These are phyloP conservation scores for Hippocampus barbouri DNA, from an alignment of 2,113 vertebrate species.

Conservation along the genomic window DNA sequence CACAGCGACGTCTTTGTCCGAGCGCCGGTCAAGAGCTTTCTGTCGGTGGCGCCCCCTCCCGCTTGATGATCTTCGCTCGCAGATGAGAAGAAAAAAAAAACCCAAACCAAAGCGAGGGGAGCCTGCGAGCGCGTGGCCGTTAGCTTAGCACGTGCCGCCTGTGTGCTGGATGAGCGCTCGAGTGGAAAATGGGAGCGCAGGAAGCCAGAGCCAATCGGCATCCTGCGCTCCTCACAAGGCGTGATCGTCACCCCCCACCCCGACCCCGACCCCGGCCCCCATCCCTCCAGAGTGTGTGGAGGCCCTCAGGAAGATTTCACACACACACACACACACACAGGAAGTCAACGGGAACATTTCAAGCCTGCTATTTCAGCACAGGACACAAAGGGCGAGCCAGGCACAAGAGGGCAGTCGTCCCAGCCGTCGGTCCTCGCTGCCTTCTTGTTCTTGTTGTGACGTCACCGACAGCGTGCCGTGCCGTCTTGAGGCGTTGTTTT, in stretches of 20 bases:
- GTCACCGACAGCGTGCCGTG: background rate
- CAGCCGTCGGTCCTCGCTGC: too few species aligned
- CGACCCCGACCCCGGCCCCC: background rate
- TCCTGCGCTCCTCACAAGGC: slow-evolving; percentile 1
- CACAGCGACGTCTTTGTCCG: background rate
- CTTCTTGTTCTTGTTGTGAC: too few species aligned
- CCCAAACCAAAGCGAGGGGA: too few species aligned
- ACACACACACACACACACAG: background rate
- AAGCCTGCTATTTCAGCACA: too few species aligned
- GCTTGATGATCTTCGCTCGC: background rate
- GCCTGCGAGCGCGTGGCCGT: background rate
- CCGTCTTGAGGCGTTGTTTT: background rate
- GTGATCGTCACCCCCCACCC: background rate
- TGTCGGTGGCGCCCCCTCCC: background rate
- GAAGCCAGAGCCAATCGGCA: background rate
- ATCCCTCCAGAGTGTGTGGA: background rate
- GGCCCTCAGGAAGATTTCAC: background rate
- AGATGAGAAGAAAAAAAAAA: too few species aligned
- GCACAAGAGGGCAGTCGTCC: too few species aligned
- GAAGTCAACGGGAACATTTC: background rate
- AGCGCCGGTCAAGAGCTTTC: too few species aligned
- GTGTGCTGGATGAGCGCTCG: slow-evolving; percentile 8
- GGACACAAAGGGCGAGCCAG: too few species aligned
- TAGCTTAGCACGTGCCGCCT: background rate
- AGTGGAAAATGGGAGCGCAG: slow-evolving; percentile 3